These are phyloP conservation scores for Isurus oxyrinchus DNA, from an alignment of 2,113 vertebrate genomes.

Conservation along the genomic window DNA sequence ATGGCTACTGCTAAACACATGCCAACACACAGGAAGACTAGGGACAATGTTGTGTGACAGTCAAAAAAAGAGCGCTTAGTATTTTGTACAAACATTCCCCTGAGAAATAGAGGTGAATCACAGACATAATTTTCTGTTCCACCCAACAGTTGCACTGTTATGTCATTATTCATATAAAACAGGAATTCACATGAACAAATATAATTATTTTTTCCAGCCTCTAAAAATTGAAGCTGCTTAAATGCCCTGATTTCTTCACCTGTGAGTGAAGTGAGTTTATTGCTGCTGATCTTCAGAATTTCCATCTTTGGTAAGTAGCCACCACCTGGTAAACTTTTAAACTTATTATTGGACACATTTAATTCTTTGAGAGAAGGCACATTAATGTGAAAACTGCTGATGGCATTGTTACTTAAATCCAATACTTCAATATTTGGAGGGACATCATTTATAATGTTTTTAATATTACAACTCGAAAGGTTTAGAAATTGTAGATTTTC, in stretches of 20 bases:
- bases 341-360: constrained; percentile 70
- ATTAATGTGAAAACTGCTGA: constrained; percentile 53
- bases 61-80: constrained; percentile 53
- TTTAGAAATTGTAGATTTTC: constrained; percentile 62
- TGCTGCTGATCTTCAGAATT: constrained; percentile 58
- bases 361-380: constrained; percentile 68
- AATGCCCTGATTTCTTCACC: constrained; percentile 56
- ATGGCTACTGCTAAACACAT: constrained; percentile 49
- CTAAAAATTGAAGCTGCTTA: constrained; percentile 54
- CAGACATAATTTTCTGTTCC: constrained; percentile 63
- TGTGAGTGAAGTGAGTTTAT: constrained; percentile 62
- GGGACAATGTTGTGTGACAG: constrained; percentile 61
- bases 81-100: constrained; percentile 47
- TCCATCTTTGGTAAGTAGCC: constrained; percentile 53
- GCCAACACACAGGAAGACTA: constrained; percentile 53
- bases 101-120: constrained; percentile 64
- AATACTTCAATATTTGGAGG: constrained; percentile 61
- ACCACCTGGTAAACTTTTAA: constrained; percentile 60
- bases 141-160: constrained; percentile 46
- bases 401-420: constrained; percentile 74
- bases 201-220: constrained; percentile 68
- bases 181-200: constrained; percentile 79
- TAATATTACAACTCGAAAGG: constrained; percentile 65
- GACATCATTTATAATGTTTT: constrained; percentile 57
- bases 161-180: constrained; percentile 51